phyloP scores from a whole-genome alignment of 2,888 invertebrate species.

The Drosophila anceps region DNA sequence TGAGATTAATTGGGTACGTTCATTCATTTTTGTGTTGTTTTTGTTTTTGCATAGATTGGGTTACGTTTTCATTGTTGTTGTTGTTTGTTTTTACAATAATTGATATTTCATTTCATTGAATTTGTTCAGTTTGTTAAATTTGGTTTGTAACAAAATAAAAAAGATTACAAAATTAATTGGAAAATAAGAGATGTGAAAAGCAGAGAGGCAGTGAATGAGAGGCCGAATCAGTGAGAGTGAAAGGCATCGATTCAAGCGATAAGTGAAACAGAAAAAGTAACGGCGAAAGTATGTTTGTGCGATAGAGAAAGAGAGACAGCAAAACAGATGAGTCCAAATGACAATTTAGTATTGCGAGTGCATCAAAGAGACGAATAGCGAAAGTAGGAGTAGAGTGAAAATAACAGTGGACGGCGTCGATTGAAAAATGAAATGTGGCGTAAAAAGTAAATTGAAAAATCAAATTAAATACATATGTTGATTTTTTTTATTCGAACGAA shows the following conservation, averaged over 20 bases:
- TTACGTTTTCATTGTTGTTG: slow-evolving; percentile 58
- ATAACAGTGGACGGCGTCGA: slow-evolving; percentile 34
- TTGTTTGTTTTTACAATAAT: slow-evolving; percentile 64
- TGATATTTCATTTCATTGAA: slow-evolving; percentile 62
- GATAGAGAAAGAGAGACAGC: slow-evolving; percentile 30
- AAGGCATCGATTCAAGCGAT: slow-evolving; percentile 38
- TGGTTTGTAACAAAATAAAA: slow-evolving; percentile 36
- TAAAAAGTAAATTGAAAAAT: slow-evolving; percentile 28
- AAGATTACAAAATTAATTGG: slow-evolving; percentile 47
- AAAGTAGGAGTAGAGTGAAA: slow-evolving; percentile 25
- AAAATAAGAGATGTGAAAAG: slow-evolving; percentile 53
- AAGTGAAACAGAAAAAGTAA: slow-evolving; percentile 32
- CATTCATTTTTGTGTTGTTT: slow-evolving; percentile 34
- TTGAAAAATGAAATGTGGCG: slow-evolving; percentile 32
- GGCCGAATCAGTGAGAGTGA: slow-evolving; percentile 24
- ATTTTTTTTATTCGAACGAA: slow-evolving; percentile 6
- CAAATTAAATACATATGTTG: slow-evolving; percentile 4
- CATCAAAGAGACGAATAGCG: slow-evolving; percentile 21
- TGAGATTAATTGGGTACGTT: slow-evolving; percentile 68
- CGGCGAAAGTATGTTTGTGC: slow-evolving; percentile 34
- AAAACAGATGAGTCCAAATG: slow-evolving; percentile 35
- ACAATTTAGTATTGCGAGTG: slow-evolving; percentile 39
- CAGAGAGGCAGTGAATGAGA: slow-evolving; percentile 32
- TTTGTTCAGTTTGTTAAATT: slow-evolving; percentile 49
- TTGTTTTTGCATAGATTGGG: slow-evolving; percentile 59